These are phyloP conservation scores for Melipona bicolor DNA, from an alignment of 2,888 invertebrate genomes.

Conservation along the genomic window DNA sequence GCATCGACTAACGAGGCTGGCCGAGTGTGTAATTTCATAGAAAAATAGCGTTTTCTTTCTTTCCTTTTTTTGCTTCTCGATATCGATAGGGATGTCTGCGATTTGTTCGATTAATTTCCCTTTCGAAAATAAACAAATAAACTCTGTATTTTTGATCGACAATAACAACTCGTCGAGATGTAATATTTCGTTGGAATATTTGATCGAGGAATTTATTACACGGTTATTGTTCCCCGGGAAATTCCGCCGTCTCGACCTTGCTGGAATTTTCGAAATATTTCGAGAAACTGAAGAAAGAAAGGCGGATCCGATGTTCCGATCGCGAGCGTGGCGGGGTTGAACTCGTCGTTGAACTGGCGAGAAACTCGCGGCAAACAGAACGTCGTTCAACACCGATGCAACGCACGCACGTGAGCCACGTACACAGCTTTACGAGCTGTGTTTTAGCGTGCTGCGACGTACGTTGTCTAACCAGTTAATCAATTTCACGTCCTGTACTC, in stretches of 20 bases:
- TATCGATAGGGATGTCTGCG: not conserved
- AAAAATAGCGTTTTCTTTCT: not conserved
- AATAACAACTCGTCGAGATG: not conserved
- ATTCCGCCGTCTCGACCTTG: not conserved
- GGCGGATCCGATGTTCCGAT: too few species aligned
- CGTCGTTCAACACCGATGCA: slow-evolving; percentile 42
- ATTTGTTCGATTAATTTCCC: not conserved
- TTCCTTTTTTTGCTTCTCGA: not conserved
- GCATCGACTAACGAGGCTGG: not conserved
- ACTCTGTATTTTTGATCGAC: not conserved
- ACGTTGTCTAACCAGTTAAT: slow-evolving; percentile 68
- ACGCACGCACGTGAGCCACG: slow-evolving; percentile 24
- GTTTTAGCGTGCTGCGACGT: slow-evolving; percentile 59
- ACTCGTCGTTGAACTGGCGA: too few species aligned
- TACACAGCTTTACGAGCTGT: slow-evolving; percentile 59
- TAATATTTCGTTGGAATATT: not conserved
- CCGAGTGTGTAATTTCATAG: not conserved
- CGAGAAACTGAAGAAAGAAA: too few species aligned
- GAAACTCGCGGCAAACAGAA: slow-evolving; percentile 18
- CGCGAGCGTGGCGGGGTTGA: too few species aligned
- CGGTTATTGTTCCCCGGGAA: not conserved
- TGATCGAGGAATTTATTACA: not conserved
- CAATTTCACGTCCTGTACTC: slow-evolving; percentile 72
- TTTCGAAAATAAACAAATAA: not conserved
- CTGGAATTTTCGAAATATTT: not conserved